These are phyloP conservation scores for Mesaphorura yosii DNA, from an alignment of 1,140 invertebrate species.

Conservation along the genomic window DNA sequence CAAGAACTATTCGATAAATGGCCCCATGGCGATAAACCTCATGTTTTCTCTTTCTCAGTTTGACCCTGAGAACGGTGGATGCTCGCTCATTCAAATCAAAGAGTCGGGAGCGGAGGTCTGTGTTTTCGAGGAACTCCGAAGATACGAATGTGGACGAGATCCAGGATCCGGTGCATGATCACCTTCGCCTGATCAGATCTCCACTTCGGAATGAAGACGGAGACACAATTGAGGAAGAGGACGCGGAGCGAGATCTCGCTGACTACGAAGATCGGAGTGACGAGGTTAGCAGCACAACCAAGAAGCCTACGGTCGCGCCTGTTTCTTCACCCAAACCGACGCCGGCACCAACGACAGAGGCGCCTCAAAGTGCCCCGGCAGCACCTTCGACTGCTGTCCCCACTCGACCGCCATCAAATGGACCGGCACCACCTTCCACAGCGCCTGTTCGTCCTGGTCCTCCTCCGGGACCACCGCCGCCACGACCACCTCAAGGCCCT, in stretches of 20 bases:
- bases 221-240: slow-evolving; percentile 1
- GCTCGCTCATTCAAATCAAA: too few relatives aligned
- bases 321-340: background rate
- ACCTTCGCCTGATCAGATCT: background rate
- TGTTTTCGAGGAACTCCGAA: too few relatives aligned
- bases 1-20: background rate
- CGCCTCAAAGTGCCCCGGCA: background rate
- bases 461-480: background rate
- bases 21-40: background rate
- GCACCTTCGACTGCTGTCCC: too few relatives aligned
- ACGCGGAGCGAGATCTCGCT: background rate
- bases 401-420: too few relatives aligned
- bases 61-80: too few relatives aligned
- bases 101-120: background rate
- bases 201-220: background rate
- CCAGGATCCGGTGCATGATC: background rate
- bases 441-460: background rate
- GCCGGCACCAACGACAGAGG: background rate
- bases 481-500: background rate
- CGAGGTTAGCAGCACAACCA: background rate
- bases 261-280: background rate
- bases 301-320: too few relatives aligned
- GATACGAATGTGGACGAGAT: background rate
- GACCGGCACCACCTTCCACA: background rate
- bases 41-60: background rate